A percentile compares a stretch with the other conserved stretches of the same genome.
Evolutionary conservation across 2,113 vertebrate genomes (phyloP).

Genomic region (Fregetta grallaria): DNA sequence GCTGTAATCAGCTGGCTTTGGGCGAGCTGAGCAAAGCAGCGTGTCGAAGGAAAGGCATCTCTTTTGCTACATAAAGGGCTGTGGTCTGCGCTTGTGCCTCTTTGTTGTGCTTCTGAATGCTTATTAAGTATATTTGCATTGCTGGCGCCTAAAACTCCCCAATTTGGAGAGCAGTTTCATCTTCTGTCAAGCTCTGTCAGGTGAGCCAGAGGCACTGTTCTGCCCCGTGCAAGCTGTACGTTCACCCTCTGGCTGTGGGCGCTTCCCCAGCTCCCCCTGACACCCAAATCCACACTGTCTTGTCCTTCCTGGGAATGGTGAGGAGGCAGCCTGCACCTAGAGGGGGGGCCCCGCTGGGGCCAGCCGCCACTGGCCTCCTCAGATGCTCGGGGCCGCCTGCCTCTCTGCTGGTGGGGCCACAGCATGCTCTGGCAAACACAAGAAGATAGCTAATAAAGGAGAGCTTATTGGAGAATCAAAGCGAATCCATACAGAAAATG

Average conservation of each 20-base stretch:
- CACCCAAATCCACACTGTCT: background rate
- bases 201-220: background rate
- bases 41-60: background rate
- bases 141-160: background rate
- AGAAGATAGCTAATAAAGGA: background rate
- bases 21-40: background rate
- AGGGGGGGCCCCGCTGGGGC: background rate
- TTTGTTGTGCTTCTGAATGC: background rate
- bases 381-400: background rate
- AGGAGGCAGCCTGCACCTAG: background rate
- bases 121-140: background rate
- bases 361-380: background rate
- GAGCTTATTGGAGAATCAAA: background rate
- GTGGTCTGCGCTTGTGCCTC: background rate
- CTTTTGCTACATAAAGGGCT: background rate
- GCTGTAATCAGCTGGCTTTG: background rate
- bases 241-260: rapidly evolving
- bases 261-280: background rate
- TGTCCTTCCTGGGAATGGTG: background rate
- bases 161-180: background rate
- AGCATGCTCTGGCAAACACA: background rate
- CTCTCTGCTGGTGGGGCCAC: background rate
- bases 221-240: background rate
- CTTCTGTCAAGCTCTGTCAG: background rate
- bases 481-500: background rate